Base-by-base conservation (phyloP, 2,888 invertebrate species). In the Helleia helle region DNA sequence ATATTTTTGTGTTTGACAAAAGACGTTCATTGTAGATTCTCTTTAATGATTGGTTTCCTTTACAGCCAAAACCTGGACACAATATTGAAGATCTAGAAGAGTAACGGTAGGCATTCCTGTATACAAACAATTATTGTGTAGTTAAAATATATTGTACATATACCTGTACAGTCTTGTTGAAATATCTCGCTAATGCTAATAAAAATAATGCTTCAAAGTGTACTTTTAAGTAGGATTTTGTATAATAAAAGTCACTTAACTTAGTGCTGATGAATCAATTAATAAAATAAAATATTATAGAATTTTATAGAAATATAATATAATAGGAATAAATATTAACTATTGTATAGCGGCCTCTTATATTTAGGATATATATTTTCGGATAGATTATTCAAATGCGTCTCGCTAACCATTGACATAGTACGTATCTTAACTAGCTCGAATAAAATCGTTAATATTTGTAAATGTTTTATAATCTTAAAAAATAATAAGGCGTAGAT, bases 1-100 rank as follows among this genome's bases (percentile, higher is more conserved):
- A n/a, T n/a, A n/a, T n/a, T n/a, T n/a, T n/a, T n/a, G n/a, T n/a
- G n/a, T n/a, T n/a, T n/a, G n/a, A n/a, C n/a, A n/a, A n/a, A n/a
- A n/a, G n/a, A n/a, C n/a, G n/a, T n/a, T n/a, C n/a, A n/a, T n/a
- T n/a, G n/a, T n/a, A n/a, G n/a, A n/a, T n/a, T n/a, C n/a, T n/a
- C n/a, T n/a, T 37, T 43, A 31, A 46, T 44, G 28, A 8, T 14
- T 25, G 38, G 40, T 43, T 47, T 54, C 50, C 47, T 55, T 63
- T 71, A 53, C 87, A 92, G 94, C 94, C 65, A 94, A 93, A 87
- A 94, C 90, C 87, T 94, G 94, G 94, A 93, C 92, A 85, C 93
- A 93, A 73, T 92, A 92, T 83, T 91, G 76, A 85, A 68, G 58
- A 56, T 40, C 30, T 38, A 39, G 6, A 14, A 54, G 53, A 53